A percentile compares a stretch with the other conserved stretches of the same genome.
Conservation (phyloP, 2,797 vertebrate species). For the Macropodus opercularis region DNA sequence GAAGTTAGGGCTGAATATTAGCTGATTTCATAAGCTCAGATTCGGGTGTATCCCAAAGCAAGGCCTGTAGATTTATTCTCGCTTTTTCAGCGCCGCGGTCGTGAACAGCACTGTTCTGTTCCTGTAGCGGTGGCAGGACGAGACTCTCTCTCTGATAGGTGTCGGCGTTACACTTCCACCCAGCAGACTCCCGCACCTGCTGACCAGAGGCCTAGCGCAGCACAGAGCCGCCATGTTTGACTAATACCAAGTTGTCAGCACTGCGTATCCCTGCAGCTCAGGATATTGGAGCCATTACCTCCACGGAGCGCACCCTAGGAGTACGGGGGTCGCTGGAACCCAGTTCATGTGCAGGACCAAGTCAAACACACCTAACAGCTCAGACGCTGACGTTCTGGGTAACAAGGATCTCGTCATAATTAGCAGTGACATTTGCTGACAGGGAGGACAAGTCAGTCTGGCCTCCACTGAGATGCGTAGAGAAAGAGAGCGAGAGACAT, state of each 20-base stretch:
- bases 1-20: neutral
- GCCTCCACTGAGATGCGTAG: slow-evolving; percentile 67
- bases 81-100: neutral
- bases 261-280: slow-evolving; percentile 69
- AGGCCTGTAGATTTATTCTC: neutral
- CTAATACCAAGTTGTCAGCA: slow-evolving; percentile 75
- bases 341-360: slow-evolving; percentile 65
- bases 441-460: slow-evolving; percentile 68
- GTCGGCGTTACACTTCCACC: slow-evolving; percentile 40
- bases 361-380: slow-evolving; percentile 62
- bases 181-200: slow-evolving; percentile 53
- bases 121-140: neutral
- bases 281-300: slow-evolving; percentile 79
- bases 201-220: slow-evolving; percentile 29
- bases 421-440: slow-evolving; percentile 78
- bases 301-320: slow-evolving; percentile 56
- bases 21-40: neutral
- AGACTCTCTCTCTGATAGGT: slow-evolving; percentile 35
- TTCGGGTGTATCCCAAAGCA: neutral
- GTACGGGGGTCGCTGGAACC: slow-evolving; percentile 56
- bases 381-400: slow-evolving; percentile 59
- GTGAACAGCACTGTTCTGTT: neutral
- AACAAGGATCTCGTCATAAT: slow-evolving; percentile 71
- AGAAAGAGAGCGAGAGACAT: slow-evolving; percentile 50
- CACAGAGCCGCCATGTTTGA: slow-evolving; percentile 59